Conservation (phyloP, 2,113 vertebrate species). For the Sorex fumeus region DNA sequence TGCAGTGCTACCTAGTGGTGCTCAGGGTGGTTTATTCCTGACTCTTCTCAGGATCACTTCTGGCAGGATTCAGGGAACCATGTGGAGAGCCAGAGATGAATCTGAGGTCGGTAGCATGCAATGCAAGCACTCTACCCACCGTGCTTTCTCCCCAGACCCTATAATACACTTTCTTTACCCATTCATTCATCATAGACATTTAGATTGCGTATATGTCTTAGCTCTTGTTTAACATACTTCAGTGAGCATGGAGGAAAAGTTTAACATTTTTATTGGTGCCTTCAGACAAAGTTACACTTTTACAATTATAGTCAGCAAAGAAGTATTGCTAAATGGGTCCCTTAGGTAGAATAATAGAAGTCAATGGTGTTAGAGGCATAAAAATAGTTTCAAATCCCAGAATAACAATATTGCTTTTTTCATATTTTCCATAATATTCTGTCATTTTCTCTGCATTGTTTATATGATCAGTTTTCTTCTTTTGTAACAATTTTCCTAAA, state of each 20-base stretch:
- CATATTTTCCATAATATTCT: neutral
- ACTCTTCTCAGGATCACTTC: no score
- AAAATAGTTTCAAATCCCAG: neutral
- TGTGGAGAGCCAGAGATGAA: no score
- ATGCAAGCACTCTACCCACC: no score
- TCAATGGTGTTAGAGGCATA: neutral
- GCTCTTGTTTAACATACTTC: neutral
- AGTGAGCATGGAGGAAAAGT: neutral
- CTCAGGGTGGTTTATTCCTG: no score
- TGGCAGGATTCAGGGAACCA: no score
- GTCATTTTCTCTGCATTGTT: neutral
- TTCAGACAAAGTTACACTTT: no score
- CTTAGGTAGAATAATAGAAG: neutral
- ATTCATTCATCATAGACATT: neutral
- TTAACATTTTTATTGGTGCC: neutral
- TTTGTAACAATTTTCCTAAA: no score
- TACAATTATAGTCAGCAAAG: neutral
- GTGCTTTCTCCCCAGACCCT: no score
- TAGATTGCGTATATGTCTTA: no score
- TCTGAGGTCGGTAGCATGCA: no score
- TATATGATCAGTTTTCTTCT: neutral
- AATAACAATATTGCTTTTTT: neutral
- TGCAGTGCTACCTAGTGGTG: no score
- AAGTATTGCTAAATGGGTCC: neutral
- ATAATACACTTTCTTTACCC: neutral